phyloP scores from a whole-genome alignment of 2,113 vertebrate genomes.

The Cranoglanis bouderius region DNA sequence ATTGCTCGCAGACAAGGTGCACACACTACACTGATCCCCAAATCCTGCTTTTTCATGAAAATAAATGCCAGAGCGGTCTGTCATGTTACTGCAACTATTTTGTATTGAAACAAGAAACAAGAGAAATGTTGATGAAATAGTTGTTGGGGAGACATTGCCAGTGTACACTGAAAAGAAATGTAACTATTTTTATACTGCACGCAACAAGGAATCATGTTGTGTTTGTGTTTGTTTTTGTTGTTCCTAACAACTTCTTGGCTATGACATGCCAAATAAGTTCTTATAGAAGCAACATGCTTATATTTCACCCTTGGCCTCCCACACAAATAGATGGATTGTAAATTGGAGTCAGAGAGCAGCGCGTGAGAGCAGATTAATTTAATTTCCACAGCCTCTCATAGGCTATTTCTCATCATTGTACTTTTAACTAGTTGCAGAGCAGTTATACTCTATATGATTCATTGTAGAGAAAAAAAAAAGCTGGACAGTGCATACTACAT shows the following conservation, averaged over 20 bases:
- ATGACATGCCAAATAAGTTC: background rate
- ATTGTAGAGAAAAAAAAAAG: background rate
- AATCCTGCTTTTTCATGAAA: background rate
- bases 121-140: background rate
- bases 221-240: background rate
- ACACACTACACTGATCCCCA: background rate
- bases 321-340: background rate
- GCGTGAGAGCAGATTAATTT: background rate
- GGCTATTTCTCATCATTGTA: background rate
- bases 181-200: background rate
- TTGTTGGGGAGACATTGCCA: background rate
- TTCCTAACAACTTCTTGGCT: background rate
- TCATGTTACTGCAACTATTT: background rate
- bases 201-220: background rate
- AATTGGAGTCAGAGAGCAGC: background rate
- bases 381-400: background rate
- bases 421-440: background rate
- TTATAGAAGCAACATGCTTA: background rate
- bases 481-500: background rate
- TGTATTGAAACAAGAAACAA: background rate
- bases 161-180: background rate
- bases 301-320: background rate
- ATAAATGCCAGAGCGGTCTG: background rate
- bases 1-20: background rate
- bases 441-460: background rate